phyloP scores from a whole-genome alignment of 2,113 vertebrate species.

The Probosciger aterrimus region DNA sequence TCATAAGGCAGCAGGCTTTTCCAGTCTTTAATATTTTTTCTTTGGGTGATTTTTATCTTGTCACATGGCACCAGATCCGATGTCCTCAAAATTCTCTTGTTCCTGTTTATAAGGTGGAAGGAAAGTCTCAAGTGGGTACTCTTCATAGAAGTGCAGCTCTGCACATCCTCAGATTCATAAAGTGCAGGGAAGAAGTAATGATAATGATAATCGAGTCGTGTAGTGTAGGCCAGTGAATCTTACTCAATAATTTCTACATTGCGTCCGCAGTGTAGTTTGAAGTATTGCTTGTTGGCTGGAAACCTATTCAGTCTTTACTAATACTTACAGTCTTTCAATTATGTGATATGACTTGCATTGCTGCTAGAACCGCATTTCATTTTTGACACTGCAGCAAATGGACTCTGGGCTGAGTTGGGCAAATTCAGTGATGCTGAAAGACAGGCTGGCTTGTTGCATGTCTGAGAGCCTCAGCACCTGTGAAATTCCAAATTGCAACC shows the following conservation, averaged over 20 bases:
- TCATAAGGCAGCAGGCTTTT: neutral
- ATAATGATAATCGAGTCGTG: neutral
- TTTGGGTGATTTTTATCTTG: neutral
- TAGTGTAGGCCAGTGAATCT: neutral
- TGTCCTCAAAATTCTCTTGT: neutral
- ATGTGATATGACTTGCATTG: slow-evolving; percentile 19
- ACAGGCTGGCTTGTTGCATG: neutral
- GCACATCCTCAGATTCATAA: neutral
- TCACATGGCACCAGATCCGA: neutral
- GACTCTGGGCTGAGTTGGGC: slow-evolving; percentile 8
- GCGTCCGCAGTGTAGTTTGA: neutral
- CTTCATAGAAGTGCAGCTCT: neutral
- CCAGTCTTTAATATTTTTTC: neutral
- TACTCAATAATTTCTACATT: slow-evolving; percentile 28
- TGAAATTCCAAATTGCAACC: neutral
- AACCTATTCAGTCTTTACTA: neutral
- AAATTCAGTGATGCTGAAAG: slow-evolving; percentile 25
- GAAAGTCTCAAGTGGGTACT: neutral
- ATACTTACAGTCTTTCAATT: neutral
- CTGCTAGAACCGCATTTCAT: slow-evolving; percentile 16
- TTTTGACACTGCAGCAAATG: slow-evolving; percentile 14
- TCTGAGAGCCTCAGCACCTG: neutral
- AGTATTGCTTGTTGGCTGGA: slow-evolving; percentile 30
- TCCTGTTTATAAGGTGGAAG: neutral
- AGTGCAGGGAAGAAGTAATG: neutral